A percentile compares a stretch with the other conserved stretches of the same genome.
These are phyloP conservation scores for Chaenodraco wilsoni DNA, from an alignment of 2,797 vertebrate genomes.

Conservation along the genomic window DNA sequence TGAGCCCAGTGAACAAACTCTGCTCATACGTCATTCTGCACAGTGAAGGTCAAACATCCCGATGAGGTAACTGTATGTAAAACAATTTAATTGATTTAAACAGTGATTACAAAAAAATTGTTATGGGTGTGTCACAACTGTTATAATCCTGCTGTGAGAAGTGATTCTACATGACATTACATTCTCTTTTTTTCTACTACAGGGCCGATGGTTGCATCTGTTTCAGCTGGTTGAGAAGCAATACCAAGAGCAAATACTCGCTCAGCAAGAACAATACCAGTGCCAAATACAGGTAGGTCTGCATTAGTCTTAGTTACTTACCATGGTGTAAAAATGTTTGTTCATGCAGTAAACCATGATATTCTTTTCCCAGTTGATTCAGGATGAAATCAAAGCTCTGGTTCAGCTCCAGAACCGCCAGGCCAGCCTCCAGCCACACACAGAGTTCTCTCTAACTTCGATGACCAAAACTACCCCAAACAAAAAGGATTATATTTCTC, in stretches of 20 bases:
- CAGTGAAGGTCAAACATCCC: no score
- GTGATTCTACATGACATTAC: not conserved
- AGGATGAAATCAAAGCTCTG: constrained; percentile 94
- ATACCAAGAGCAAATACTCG: constrained; percentile 93
- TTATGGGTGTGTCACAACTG: not conserved
- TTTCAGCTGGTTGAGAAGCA: constrained; percentile 94
- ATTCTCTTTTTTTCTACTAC: constrained; percentile 67
- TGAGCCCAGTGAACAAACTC: no score
- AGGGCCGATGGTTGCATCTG: constrained; percentile 93
- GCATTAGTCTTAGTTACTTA: not conserved
- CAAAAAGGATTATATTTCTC: constrained; percentile 62
- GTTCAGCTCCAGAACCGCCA: constrained; percentile 87
- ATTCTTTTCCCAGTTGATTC: constrained; percentile 86
- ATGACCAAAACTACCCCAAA: constrained; percentile 44
- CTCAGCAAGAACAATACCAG: constrained; percentile 95
- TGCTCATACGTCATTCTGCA: no score
- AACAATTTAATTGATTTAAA: no score
- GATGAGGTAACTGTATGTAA: no score
- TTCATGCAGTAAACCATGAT: not conserved
- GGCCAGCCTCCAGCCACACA: constrained; percentile 59
- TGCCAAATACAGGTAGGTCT: constrained; percentile 92
- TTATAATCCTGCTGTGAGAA: not conserved
- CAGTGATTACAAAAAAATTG: no score
- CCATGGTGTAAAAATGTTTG: not conserved
- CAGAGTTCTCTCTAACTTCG: constrained; percentile 61